Conservation (phyloP, 2,797 vertebrate species). For the Falco cherrug region DNA sequence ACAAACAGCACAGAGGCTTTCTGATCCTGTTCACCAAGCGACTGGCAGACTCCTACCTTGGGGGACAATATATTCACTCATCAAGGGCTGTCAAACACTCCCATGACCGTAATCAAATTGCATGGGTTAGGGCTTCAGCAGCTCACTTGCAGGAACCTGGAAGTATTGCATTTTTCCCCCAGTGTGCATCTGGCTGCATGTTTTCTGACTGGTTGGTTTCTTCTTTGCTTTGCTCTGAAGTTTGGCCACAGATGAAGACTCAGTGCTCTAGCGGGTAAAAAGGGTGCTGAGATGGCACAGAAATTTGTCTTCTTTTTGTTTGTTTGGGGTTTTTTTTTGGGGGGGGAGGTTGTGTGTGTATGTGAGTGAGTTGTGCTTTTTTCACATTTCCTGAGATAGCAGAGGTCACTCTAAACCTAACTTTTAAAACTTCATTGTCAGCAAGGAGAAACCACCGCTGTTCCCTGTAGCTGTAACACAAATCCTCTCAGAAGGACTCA, state of each 20-base stretch:
- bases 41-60: background rate
- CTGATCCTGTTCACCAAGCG: background rate
- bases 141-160: background rate
- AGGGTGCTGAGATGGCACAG: background rate
- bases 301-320: background rate
- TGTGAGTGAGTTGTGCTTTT: background rate
- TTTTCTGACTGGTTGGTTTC: background rate
- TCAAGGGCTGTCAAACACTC: background rate
- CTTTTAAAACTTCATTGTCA: background rate
- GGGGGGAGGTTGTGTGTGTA: too few relatives aligned
- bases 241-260: background rate
- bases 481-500: background rate
- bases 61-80: background rate
- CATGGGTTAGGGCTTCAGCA: background rate
- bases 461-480: background rate
- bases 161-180: background rate
- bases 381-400: background rate
- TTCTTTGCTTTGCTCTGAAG: background rate
- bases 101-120: background rate
- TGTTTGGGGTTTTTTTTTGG: background rate
- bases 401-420: background rate
- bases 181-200: background rate
- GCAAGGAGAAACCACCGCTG: background rate
- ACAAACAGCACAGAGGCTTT: background rate
- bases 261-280: background rate